Evolutionary conservation across 2,113 vertebrate genomes (phyloP).

Genomic region (Anguilla japonica): DNA sequence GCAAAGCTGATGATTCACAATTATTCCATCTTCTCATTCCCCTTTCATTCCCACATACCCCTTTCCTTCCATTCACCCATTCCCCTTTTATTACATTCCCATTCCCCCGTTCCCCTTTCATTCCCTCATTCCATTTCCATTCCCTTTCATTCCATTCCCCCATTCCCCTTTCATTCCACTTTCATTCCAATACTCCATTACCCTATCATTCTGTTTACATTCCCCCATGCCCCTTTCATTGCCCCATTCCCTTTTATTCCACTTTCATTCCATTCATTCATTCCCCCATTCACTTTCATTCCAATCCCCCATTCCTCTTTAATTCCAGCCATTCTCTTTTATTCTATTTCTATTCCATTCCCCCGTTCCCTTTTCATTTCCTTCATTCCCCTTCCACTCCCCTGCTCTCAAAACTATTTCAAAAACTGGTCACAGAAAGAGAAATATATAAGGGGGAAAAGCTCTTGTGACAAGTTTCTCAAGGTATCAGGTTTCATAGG

Average conservation of each 20-base stretch:
- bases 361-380: too few relatives aligned
- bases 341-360: neutral
- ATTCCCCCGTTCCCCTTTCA: neutral
- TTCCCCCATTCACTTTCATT: neutral
- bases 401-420: neutral
- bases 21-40: neutral
- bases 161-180: too few relatives aligned
- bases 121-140: neutral
- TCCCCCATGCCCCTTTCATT: too few relatives aligned
- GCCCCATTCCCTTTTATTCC: neutral
- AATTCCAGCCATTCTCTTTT: too few relatives aligned
- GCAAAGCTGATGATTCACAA: neutral
- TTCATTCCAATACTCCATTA: too few relatives aligned
- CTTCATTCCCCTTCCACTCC: too few relatives aligned
- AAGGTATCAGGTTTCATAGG: neutral
- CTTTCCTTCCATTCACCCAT: too few relatives aligned
- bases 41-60: neutral
- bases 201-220: neutral
- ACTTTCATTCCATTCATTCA: neutral
- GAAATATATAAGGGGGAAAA: neutral
- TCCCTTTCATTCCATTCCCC: too few relatives aligned
- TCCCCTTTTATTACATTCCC: too few relatives aligned
- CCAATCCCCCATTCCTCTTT: too few relatives aligned
- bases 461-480: conserved; percentile 12
- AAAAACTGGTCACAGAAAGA: neutral